Evolutionary conservation across 2,797 vertebrate genomes (phyloP), one percentile per base, ranked within the genome.

Genomic region (Ctenopoma kingsleyae): DNA sequence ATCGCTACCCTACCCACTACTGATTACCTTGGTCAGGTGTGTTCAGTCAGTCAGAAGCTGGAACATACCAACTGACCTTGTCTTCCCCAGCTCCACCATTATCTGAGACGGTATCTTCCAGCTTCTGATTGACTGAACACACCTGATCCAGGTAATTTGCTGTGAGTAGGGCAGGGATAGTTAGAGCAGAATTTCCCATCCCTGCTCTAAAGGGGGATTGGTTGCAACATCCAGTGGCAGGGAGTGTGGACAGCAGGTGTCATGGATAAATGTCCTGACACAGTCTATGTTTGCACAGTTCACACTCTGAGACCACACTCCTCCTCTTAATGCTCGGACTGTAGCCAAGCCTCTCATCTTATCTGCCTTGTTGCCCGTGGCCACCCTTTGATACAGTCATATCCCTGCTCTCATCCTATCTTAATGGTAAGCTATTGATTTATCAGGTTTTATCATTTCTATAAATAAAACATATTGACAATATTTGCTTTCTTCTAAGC

Each of bases 401-500:
- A 32, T 73, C 27, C 35, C 41, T 57, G 17, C 27, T 58, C 30
- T 64, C 43, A 32, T 48, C 12, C 25, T 40, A 23, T 59, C 50
- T 50, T 65, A 59, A 68, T 27, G 27, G 51, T 6, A 30, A 36
- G 12, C 25, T 56, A 66, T 71, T 67, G 50, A 69, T 83, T 70
- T 62, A 71, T 56, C 16, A 50, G 48, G 35, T 61, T 61, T 36
- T 51, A 65, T 74, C 41, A 51, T 44, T 44, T 69, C n/a, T 35
- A 68, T 57, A 19, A 44, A 60, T 58, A 51, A 61, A 63, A 7
- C 7, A 35, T 22, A 60, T 11, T 52, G 30, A 49, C 41, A 43
- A 5, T 27, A 17, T 16, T 22, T 38, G 40, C 16, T 15, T n/a
- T 48, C 6, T 8, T 53, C 6, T 12, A 4, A 51, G 25, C n/a